These are phyloP conservation scores for Oreochromis tanganicae DNA, from an alignment of 2,113 vertebrate species.

Conservation along the genomic window DNA sequence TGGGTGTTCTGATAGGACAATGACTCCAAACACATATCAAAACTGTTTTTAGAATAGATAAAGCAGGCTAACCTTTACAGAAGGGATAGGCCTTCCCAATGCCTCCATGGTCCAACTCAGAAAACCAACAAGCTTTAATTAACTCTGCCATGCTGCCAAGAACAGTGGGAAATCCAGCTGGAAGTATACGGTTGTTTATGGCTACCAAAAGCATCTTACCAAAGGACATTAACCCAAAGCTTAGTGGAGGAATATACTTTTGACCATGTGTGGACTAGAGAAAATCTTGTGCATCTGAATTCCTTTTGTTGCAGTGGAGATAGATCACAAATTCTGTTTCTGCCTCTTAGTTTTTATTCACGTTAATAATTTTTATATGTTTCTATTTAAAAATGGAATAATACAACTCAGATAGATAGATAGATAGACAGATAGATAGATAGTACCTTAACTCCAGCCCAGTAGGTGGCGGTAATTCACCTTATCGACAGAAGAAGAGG, in stretches of 20 bases:
- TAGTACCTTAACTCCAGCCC: neutral
- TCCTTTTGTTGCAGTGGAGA: neutral
- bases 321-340: neutral
- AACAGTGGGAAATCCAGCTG: neutral
- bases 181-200: neutral
- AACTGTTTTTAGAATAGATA: neutral
- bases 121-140: neutral
- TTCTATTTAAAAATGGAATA: neutral
- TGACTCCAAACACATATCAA: neutral
- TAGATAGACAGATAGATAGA: neutral
- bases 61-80: neutral
- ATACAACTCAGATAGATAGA: neutral
- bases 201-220: neutral
- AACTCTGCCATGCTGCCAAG: neutral
- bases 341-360: neutral
- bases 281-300: neutral
- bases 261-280: neutral
- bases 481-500: neutral
- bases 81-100: neutral
- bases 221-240: neutral
- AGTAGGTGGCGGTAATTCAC: neutral
- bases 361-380: neutral
- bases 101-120: fast-evolving
- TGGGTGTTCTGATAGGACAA: neutral
- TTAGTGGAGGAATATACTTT: neutral